Evolutionary conservation across 2,797 vertebrate genomes (phyloP), one percentile per base, ranked within the genome.

Genomic region (Phaenicophaeus curvirostris): DNA sequence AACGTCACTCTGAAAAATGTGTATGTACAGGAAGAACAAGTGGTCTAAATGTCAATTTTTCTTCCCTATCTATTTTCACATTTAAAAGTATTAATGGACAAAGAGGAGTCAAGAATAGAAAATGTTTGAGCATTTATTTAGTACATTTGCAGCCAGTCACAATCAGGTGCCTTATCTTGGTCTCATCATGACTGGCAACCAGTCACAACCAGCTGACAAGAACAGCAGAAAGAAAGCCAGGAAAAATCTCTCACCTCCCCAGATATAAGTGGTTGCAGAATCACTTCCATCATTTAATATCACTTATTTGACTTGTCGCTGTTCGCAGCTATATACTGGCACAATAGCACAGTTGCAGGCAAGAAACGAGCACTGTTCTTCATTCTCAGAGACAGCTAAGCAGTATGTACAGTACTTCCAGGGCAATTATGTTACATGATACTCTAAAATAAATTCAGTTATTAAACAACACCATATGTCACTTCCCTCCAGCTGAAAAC

Each of bases 401-500:
- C 51, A 63, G 21, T 39, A 55, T 50, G 76, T 65, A 71, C 55
- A 57, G 44, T 41, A 67, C 85, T 93, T 76, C 51, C 82, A 94
- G 89, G 91, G 73, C 71, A 85, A 91, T 91, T 90, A 74, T n/a
- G 58, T 54, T 94, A 94, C 89, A 94, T 4, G 24, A 87, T 54
- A 63, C 85, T 76, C 79, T 79, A 69, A 93, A 94, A 94, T 86
- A 96, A 91, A 94, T 93, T 90, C 24, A 74, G 71, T 96, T 96
- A 95, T 95, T 90, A 95, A 95, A 86, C 82, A 94, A 23, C 53
- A 67, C 89, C 89, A 71, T 85, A 95, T 94, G 95, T 88, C 87
- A 79, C 50, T 74, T 85, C 83, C 87, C 76, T 93, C 82, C 92
- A 96, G 85, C 92, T 92, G 71, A 77, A 93, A 94, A 66, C 39